phyloP scores from a whole-genome alignment of 2,113 vertebrate genomes.

The Polyodon spathula region DNA sequence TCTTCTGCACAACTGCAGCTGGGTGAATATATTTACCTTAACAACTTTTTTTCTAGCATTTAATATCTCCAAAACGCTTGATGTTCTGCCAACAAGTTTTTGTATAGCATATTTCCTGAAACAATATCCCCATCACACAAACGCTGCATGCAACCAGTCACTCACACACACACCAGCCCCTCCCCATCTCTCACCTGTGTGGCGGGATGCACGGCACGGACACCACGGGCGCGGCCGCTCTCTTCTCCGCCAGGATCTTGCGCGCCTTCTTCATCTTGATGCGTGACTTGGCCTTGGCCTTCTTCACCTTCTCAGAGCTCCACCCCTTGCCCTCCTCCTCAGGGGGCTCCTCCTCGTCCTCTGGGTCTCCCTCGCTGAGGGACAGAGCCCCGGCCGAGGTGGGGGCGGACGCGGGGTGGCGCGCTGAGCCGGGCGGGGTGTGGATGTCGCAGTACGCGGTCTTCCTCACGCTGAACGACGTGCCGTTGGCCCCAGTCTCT shows the following conservation, averaged over 20 bases:
- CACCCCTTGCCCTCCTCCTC: constrained; percentile 90
- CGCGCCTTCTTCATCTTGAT: constrained; percentile 95
- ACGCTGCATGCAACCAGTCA: too few relatives aligned
- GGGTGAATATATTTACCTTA: too few relatives aligned
- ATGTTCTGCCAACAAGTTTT: too few relatives aligned
- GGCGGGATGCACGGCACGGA: constrained; percentile 96
- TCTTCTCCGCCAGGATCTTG: constrained; percentile 91
- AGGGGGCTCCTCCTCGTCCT: constrained; percentile 87
- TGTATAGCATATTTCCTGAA: too few relatives aligned
- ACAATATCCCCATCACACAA: too few relatives aligned
- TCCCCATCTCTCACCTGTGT: too few relatives aligned
- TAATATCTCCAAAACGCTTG: too few relatives aligned
- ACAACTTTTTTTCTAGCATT: too few relatives aligned
- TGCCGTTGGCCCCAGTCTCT: constrained; percentile 89
- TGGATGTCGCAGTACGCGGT: constrained; percentile 97
- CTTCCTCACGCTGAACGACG: constrained; percentile 94
- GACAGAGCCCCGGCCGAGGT: constrained; percentile 55
- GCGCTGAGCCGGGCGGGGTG: constrained; percentile 81
- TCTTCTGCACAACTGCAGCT: too few relatives aligned
- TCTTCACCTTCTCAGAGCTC: constrained; percentile 92
- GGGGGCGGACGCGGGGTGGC: constrained; percentile 34
- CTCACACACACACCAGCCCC: too few relatives aligned
- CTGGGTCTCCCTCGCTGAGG: constrained; percentile 85
- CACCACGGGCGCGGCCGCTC: constrained; percentile 88
- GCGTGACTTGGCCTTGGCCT: constrained; percentile 92